Percentiles rank a stretch among this genome's conserved stretches.
Conservation (phyloP, 2,797 vertebrate genomes). For the Monodelphis domestica region DNA sequence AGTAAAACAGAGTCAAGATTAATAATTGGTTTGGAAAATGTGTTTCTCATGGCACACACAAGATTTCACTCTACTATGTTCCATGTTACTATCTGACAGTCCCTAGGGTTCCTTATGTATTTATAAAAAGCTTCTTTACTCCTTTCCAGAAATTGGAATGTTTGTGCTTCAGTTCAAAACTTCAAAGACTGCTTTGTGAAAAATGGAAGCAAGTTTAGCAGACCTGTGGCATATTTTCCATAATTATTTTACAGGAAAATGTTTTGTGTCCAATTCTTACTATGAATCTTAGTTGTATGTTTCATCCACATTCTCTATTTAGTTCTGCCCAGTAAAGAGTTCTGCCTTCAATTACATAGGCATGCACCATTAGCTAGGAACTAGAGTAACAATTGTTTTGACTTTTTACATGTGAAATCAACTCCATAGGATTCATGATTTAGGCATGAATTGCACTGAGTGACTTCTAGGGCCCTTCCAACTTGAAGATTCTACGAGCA, state of each 20-base stretch:
- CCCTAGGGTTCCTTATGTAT: constrained; percentile 57
- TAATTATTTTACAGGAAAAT: constrained; percentile 19
- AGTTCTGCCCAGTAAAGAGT: neutral
- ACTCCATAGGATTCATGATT: neutral
- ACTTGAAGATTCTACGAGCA: neutral
- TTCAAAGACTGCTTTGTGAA: constrained; percentile 65
- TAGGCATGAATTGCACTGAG: neutral
- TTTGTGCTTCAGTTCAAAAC: constrained; percentile 66
- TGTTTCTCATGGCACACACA: constrained; percentile 54
- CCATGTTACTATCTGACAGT: constrained; percentile 44
- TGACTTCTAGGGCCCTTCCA: neutral
- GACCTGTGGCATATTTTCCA: constrained; percentile 34
- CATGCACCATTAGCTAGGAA: neutral
- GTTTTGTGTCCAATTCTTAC: constrained; percentile 8
- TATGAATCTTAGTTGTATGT: neutral
- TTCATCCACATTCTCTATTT: neutral
- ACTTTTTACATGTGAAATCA: neutral
- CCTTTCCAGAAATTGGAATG: constrained; percentile 65
- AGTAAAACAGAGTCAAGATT: constrained; percentile 63
- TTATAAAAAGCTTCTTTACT: constrained; percentile 64
- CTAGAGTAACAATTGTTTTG: neutral
- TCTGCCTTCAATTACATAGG: neutral
- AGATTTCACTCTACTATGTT: constrained; percentile 59
- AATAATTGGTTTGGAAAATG: constrained; percentile 72
- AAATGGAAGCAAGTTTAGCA: constrained; percentile 52